phyloP scores from a whole-genome alignment of 2,113 vertebrate genomes.

The Phaetusa simplex region DNA sequence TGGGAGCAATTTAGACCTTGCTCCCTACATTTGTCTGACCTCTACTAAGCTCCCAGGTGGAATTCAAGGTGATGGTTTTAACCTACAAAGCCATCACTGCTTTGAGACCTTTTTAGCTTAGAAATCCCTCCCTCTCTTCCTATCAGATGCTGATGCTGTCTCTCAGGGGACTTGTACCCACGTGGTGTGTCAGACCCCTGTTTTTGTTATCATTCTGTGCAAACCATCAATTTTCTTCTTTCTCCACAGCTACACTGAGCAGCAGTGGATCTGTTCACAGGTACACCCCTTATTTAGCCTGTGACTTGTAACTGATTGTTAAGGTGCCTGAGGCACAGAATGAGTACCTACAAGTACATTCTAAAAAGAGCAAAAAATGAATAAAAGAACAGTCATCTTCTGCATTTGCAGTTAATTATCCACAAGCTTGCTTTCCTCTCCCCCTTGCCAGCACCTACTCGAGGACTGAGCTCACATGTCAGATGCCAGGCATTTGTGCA shows the following conservation, averaged over 20 bases:
- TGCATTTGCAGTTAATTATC: background rate
- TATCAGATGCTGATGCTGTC: background rate
- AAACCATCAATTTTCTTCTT: background rate
- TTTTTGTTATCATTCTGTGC: background rate
- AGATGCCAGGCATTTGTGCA: background rate
- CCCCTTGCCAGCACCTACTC: background rate
- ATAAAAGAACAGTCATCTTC: constrained; percentile 11
- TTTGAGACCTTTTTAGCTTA: background rate
- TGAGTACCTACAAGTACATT: background rate
- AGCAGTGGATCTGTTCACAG: constrained; percentile 1
- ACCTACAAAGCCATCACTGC: background rate
- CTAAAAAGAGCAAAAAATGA: constrained; percentile 19
- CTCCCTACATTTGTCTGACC: background rate
- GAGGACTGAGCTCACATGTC: background rate
- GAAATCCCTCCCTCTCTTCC: background rate
- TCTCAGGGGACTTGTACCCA: background rate
- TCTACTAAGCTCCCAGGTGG: background rate
- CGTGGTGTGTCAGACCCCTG: background rate
- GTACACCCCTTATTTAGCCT: background rate
- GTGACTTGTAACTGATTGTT: constrained; percentile 12
- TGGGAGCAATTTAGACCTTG: background rate
- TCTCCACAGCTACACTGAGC: background rate
- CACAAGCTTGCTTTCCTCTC: background rate
- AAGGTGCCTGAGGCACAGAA: background rate
- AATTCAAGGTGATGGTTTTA: constrained; percentile 26